Base-by-base conservation (phyloP, 1,140 invertebrate species). In the Drosophila subobscura region DNA sequence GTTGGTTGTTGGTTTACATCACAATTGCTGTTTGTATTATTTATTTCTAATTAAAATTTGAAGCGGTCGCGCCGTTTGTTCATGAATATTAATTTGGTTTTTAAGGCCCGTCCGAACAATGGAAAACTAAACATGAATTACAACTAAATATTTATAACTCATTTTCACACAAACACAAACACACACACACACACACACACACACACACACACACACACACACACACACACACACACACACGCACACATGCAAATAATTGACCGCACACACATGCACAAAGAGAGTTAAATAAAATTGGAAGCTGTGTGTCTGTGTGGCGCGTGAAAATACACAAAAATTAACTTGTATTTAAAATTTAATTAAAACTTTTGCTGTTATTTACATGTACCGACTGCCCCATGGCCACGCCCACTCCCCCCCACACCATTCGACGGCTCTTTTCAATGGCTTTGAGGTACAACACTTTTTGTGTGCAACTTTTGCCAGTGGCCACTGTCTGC, bases 291-390 rank as follows among this genome's bases (percentile, higher is more conserved):
- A 55, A 58, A 75, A 75, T 7, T 59, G 33, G 57, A 27, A 59
- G 50, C 52, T 74, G 8, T 16, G 58, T 44, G 53, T 37, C 49
- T 64, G 56, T 56, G 50, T 73, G 47, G 41, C 58, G 74, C 56
- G 71, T 72, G 66, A 75, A 81, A 86, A 76, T 88, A 88, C 75
- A 86, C 81, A 88, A 77, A 77, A 88, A 88, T 88, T 88, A 88
- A 88, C 79, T 88, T 88, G 83, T 81, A 88, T 88, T 88, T 88
- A 88, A 88, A 88, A 88, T 88, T 88, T 88, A 88, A 88, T 88
- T 88, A 88, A 88, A 88, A 88, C 83, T 88, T 86, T 79, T 88
- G 66, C 83, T 79, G 71, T 88, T 86, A 86, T 86, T 85, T 86
- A 86, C 78, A 86, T 83, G 58, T 71, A 46, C 52, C 40, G 23